phyloP scores from a whole-genome alignment of 2,888 invertebrate genomes.

The Andrena haemorrhoa region DNA sequence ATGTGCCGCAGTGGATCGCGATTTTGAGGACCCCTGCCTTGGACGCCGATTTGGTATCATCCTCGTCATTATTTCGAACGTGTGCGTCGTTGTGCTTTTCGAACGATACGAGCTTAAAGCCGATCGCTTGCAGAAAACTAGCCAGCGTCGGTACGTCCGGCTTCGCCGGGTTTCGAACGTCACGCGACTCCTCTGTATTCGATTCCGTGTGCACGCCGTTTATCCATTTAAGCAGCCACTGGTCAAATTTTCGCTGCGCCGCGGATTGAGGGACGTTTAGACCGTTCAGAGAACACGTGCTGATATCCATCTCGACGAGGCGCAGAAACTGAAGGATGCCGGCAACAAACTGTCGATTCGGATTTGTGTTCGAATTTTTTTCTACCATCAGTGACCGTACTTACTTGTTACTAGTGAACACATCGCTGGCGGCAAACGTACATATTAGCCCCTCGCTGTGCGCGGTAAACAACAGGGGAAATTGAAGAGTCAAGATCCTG shows the following conservation, averaged over 20 bases:
- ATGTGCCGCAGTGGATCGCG: constrained; percentile 78
- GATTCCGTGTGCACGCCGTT: constrained; percentile 57
- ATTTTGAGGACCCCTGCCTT: constrained; percentile 61
- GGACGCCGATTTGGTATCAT: background rate
- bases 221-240: constrained; percentile 77
- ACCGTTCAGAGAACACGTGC: constrained; percentile 15
- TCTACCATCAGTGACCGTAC: constrained; percentile 3
- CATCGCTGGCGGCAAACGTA: background rate
- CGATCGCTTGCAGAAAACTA: constrained; percentile 78
- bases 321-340: constrained; percentile 15
- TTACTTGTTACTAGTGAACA: constrained; percentile 2
- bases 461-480: too few species aligned
- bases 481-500: too few species aligned
- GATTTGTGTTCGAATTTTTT: constrained; percentile 38
- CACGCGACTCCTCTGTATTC: constrained; percentile 45
- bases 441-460: background rate
- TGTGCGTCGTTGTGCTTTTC: constrained; percentile 63
- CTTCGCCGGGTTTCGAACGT: constrained; percentile 52
- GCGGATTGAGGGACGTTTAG: constrained; percentile 33
- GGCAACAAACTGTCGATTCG: background rate
- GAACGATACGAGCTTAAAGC: constrained; percentile 78
- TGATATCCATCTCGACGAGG: constrained; percentile 40
- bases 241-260: constrained; percentile 72
- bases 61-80: background rate
- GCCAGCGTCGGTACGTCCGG: constrained; percentile 77